Base-by-base conservation (phyloP, 2,888 invertebrate genomes). In the Osedax fenrisi region DNA sequence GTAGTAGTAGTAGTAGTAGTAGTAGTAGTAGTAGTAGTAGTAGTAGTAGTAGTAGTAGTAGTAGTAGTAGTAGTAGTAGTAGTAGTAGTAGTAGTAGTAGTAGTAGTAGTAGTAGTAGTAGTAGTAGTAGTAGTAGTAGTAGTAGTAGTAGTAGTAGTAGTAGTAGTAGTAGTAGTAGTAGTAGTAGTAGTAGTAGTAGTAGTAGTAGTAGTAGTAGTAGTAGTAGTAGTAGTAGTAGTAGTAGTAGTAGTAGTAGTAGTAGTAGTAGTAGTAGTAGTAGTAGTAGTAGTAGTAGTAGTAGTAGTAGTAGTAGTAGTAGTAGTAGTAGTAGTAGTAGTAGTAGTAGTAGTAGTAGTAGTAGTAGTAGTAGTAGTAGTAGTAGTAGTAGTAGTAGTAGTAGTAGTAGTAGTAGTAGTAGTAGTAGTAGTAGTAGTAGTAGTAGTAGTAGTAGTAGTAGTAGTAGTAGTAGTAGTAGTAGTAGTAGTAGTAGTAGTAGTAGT, bases 131-230 rank as follows among this genome's bases (percentile, higher is more conserved):
- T 41, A 41, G 41, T 41, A 41, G 64, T 64, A 64, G 64, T 64
- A 64, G 64, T 64, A 64, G 64, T 64, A 64, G 64, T 64, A 64
- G 64, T 41, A 17, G 41, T 41, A 41, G 17, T 41, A 41, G 5
- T 10, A 10, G 41, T 41, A 41, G 41, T 5, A 41, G 41, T 41
- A 17, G 41, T 10, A 41, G 41, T 17, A 41, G 41, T 41, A 41
- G 41, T 41, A 41, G 41, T 41, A 41, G 41, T 41, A 41, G 41
- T 41, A 41, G 41, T 41, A 41, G 41, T 41, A 41, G 41, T 41
- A 17, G 41, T 41, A 41, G 17, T 41, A 41, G 5, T 10, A 10
- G 41, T 41, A 41, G 41, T 5, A 41, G 41, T 41, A 17, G 41
- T 10, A 41, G 41, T 17, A 41, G 41, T 41, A 41, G 41, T 41